Evolutionary conservation across 2,797 vertebrate genomes (phyloP).

Genomic region (Rhinella marina): DNA sequence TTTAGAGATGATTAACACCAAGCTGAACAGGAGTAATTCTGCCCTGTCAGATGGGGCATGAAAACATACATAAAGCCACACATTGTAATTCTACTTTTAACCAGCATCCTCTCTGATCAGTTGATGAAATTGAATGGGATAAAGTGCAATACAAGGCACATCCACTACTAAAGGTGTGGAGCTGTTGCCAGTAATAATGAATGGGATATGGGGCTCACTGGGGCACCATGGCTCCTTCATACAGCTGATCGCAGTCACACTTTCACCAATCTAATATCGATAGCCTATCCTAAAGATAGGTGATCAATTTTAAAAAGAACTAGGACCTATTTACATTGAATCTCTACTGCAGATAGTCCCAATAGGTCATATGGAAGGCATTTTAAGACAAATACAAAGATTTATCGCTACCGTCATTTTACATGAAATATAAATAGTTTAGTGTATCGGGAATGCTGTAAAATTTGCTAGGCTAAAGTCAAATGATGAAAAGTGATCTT

Average conservation of each 20-base stretch:
- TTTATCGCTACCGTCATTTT: not conserved
- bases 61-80: too few relatives aligned
- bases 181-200: too few relatives aligned
- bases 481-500: not conserved
- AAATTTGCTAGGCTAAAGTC: not conserved
- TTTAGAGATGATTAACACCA: not conserved
- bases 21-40: not conserved
- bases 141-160: too few relatives aligned
- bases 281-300: too few relatives aligned
- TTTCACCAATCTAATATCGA: too few relatives aligned
- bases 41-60: not conserved
- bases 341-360: not conserved
- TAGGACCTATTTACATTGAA: not conserved
- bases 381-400: not conserved
- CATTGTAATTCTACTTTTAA: too few relatives aligned
- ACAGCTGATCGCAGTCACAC: too few relatives aligned
- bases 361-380: not conserved
- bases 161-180: too few relatives aligned
- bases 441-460: not conserved
- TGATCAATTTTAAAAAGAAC: not conserved
- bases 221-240: too few relatives aligned
- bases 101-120: too few relatives aligned
- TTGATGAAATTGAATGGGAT: too few relatives aligned
- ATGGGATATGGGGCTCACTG: too few relatives aligned
- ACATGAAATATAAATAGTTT: not conserved